Base-by-base conservation (phyloP, 2,888 invertebrate species). In the Macrophya annulata region DNA sequence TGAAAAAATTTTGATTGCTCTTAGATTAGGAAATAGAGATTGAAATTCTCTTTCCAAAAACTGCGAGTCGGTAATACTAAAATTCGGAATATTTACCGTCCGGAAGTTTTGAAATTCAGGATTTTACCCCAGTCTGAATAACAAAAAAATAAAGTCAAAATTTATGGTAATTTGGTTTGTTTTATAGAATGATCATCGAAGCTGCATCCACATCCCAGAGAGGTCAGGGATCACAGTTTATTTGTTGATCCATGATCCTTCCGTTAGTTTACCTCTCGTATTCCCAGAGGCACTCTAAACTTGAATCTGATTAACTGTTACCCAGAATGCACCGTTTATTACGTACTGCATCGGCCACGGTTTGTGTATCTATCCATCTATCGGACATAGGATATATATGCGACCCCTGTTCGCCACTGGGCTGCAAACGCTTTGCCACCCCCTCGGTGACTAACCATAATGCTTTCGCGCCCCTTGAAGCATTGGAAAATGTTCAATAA, bases 231-330 rank as follows among this genome's bases (percentile, higher is more conserved):
- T 43, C 59, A 81, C 15, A 62, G 43, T 81, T 81, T 81, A 81
- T 81, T 81, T 62, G 62, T 51, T 59, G 81, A 81, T 81, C 81
- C 77, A 55, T 77, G 81, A 40, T 62, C 59, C 81, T 40, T 62
- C 40, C 40, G 81, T 62, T 62, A n/a, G 43, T 40, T 62, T 43
- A 15, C 81, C 62, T 43, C 43, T 43, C 81, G 81, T 81, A 62
- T 81, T 81, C 81, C 81, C 81, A 40, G 21, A 62, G 81, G 81
- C 62, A 62, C 81, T 62, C 81, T 81, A 81, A 81, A 81, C 81
- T 81, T 62, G 62, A 81, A 81, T 81, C 81, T 81, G 81, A 81
- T 81, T 81, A 81, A 81, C 81, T 31, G 81, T 81, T 81, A 51
- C 25, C 81, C 62, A 59, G 81, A 81, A 81, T 81, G 81, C 81